Evolutionary conservation across 2,113 vertebrate species (phyloP).

Genomic region (Hippocampus barbouri): DNA sequence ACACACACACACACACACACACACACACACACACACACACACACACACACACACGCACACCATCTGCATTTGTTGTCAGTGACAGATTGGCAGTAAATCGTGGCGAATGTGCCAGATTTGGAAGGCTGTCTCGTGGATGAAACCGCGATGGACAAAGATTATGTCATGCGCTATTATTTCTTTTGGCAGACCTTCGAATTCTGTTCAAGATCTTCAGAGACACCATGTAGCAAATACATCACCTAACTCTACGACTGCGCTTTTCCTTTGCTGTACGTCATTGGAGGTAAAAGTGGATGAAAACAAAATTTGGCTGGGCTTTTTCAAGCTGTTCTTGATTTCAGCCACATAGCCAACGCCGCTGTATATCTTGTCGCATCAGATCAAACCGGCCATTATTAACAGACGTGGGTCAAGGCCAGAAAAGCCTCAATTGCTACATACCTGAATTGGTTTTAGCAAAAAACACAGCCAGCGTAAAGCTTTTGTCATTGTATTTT

Average conservation of each 20-base stretch:
- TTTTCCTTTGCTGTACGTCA: neutral
- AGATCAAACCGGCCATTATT: neutral
- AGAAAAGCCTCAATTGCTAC: neutral
- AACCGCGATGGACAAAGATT: constrained; percentile 24
- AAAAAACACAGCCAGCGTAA: neutral
- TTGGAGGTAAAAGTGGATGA: neutral
- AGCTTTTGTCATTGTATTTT: neutral
- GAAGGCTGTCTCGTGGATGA: constrained; percentile 8
- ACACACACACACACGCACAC: constrained; percentile 3
- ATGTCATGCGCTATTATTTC: constrained; percentile 55
- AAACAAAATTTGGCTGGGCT: neutral
- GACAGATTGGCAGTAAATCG: constrained; percentile 41
- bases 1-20: too few relatives aligned
- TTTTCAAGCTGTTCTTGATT: neutral
- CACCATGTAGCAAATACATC: constrained; percentile 4
- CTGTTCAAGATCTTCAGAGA: constrained; percentile 25
- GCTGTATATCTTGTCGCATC: neutral
- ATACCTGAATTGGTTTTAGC: neutral
- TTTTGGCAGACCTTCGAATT: constrained; percentile 31
- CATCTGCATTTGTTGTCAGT: constrained; percentile 26
- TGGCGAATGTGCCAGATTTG: constrained; percentile 23
- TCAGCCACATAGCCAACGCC: neutral
- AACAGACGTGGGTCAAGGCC: neutral
- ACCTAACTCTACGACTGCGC: neutral
- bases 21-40: constrained; percentile 5